phyloP scores from a whole-genome alignment of 2,888 invertebrate species.

The Anoncus sp. region DNA sequence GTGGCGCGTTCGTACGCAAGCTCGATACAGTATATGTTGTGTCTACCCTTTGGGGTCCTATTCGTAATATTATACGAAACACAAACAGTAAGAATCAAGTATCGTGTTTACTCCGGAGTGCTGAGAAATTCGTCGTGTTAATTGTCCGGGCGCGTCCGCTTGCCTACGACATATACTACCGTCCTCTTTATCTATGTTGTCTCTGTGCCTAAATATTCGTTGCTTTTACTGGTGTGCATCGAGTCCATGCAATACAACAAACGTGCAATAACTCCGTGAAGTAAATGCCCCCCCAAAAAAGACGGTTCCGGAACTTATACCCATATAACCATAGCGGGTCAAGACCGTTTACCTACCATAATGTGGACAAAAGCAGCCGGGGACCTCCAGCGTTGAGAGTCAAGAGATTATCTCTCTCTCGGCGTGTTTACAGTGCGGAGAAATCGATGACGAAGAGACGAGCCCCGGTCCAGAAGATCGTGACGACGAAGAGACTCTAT shows the following conservation, averaged over 20 bases:
- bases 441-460: conserved; percentile 11
- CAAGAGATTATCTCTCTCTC: conserved; percentile 31
- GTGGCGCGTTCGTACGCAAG: neutral
- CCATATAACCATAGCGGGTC: conserved; percentile 13
- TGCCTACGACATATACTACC: neutral
- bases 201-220: conserved; percentile 8
- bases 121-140: conserved; percentile 7
- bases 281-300: neutral
- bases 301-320: conserved; percentile 19
- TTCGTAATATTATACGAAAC: conserved; percentile 15
- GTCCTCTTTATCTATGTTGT: neutral
- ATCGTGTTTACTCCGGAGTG: conserved; percentile 9
- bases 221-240: conserved; percentile 9
- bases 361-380: conserved; percentile 25
- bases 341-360: conserved; percentile 31
- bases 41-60: conserved; percentile 12
- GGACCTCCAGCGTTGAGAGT: conserved; percentile 35
- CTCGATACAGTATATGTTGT: conserved; percentile 2
- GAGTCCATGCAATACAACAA: neutral
- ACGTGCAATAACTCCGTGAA: conserved; percentile 24
- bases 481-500: neutral
- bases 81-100: conserved; percentile 21
- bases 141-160: conserved; percentile 11
- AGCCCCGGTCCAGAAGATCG: neutral
- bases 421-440: neutral